phyloP scores from a whole-genome alignment of 2,113 vertebrate genomes.

The Agelaius tricolor region DNA sequence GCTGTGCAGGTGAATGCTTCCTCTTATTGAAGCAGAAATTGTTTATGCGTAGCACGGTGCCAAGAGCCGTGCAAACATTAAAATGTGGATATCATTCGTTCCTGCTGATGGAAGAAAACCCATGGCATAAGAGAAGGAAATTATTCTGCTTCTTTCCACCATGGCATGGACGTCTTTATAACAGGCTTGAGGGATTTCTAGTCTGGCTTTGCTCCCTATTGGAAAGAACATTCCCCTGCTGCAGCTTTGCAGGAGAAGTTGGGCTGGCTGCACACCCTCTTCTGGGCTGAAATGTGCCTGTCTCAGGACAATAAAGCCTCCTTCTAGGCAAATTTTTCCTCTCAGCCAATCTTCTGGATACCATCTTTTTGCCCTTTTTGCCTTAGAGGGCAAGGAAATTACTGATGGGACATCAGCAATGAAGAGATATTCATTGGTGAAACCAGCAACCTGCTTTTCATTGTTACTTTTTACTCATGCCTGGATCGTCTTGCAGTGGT shows the following conservation, averaged over 20 bases:
- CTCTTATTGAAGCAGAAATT: neutral
- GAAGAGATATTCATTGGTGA: neutral
- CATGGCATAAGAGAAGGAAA: neutral
- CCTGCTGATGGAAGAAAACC: neutral
- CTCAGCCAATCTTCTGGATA: neutral
- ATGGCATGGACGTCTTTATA: accelerated
- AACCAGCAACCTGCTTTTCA: neutral
- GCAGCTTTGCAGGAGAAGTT: neutral
- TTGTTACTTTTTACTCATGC: slow-evolving; percentile 14
- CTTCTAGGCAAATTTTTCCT: neutral
- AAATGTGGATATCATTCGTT: neutral
- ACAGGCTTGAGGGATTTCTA: neutral
- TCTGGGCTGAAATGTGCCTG: neutral
- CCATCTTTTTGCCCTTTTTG: neutral
- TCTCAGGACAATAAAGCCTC: neutral
- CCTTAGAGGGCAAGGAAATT: neutral
- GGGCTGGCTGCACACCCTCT: neutral
- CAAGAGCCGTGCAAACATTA: neutral
- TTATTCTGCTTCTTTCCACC: neutral
- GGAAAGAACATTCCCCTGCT: neutral
- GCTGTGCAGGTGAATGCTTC: neutral
- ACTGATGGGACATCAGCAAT: neutral
- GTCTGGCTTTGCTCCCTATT: neutral
- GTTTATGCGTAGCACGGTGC: neutral
- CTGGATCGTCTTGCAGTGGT: slow-evolving; percentile 13